These are phyloP conservation scores for Nudaria mundana DNA, from an alignment of 2,888 invertebrate genomes.

Conservation along the genomic window DNA sequence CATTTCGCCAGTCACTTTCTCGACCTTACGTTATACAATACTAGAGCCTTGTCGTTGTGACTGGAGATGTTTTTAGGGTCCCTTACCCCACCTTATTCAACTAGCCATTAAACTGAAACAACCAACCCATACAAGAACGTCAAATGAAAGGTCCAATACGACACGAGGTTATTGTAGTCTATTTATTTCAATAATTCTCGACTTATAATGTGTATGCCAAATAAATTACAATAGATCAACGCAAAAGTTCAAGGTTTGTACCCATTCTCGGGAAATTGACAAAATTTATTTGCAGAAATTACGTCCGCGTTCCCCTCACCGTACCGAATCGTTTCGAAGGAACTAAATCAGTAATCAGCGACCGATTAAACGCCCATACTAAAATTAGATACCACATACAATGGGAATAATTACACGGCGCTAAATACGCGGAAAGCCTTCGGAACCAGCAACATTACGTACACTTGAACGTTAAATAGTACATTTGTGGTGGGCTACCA, in stretches of 20 bases:
- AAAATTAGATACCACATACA: constrained; percentile 54
- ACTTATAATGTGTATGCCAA: constrained; percentile 16
- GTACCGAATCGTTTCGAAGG: constrained; percentile 46
- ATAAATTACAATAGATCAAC: constrained; percentile 33
- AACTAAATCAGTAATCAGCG: constrained; percentile 44
- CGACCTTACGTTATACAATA: too few species aligned
- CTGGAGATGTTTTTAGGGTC: too few species aligned
- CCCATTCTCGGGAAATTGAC: constrained; percentile 39
- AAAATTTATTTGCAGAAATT: constrained; percentile 48
- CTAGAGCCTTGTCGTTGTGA: too few species aligned
- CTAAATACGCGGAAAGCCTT: constrained; percentile 46
- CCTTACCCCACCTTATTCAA: too few species aligned
- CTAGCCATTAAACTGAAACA: too few species aligned
- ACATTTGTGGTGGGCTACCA: constrained; percentile 23
- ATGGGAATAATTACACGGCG: constrained; percentile 46
- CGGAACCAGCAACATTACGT: constrained; percentile 37
- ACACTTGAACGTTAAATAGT: constrained; percentile 32
- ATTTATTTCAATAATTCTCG: constrained; percentile 4
- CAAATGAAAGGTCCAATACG: constrained; percentile 8
- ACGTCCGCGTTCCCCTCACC: constrained; percentile 55
- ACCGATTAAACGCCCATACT: constrained; percentile 64
- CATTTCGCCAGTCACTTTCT: too few species aligned
- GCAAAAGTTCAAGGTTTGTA: constrained; percentile 55
- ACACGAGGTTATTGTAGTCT: constrained; percentile 3
- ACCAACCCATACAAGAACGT: too few species aligned